Percentiles rank a stretch among this genome's conserved stretches.
phyloP scores from a whole-genome alignment of 2,888 invertebrate species.

The Podabrus alpinus region DNA sequence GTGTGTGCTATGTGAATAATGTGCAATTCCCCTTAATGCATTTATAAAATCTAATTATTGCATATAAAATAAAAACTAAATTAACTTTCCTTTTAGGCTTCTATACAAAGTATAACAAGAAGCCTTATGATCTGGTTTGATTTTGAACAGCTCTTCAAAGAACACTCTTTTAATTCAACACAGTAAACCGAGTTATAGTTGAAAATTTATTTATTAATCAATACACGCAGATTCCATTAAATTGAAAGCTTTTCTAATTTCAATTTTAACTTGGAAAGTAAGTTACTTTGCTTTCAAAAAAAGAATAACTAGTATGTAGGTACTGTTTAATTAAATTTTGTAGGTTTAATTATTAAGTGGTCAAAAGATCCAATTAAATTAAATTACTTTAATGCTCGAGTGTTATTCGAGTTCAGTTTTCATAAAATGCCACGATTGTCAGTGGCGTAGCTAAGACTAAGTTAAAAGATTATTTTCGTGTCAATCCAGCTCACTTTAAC shows the following conservation, averaged over 20 bases:
- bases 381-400: no score
- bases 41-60: not conserved
- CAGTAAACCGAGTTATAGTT: not conserved
- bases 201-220: not conserved
- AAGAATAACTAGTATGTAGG: not conserved
- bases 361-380: slow-evolving; percentile 8
- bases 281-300: not conserved
- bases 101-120: no score
- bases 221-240: not conserved
- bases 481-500: no score
- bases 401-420: not conserved
- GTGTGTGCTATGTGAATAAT: not conserved
- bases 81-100: no score
- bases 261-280: not conserved
- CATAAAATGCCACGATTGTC: no score
- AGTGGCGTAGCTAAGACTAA: no score
- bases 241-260: not conserved
- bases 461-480: no score
- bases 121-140: no score
- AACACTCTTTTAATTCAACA: not conserved
- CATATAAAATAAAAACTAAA: not conserved
- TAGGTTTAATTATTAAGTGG: slow-evolving; percentile 15
- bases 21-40: not conserved
- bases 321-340: slow-evolving; percentile 4
- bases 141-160: no score